Evolutionary conservation across 2,797 vertebrate species (phyloP).

Genomic region (Philypnodon macrostomus): DNA sequence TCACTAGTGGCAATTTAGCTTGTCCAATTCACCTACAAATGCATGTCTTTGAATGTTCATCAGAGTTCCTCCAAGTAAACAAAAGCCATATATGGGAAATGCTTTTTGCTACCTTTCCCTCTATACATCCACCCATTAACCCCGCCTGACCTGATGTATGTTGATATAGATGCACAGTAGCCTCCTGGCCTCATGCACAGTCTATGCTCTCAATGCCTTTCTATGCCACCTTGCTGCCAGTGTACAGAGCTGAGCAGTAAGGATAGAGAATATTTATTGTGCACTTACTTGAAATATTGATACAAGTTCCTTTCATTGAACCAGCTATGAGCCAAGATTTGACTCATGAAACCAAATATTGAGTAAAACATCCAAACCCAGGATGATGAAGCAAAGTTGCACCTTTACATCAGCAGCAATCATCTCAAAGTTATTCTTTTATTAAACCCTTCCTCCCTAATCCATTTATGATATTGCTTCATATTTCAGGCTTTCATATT

Average conservation of each 20-base stretch:
- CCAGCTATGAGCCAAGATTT: not conserved
- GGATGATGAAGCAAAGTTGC: slow-evolving; percentile 4
- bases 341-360: slow-evolving; percentile 3
- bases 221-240: slow-evolving; percentile 50
- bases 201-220: not conserved
- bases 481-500: not conserved
- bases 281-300: slow-evolving; percentile 7
- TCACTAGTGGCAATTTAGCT: no score
- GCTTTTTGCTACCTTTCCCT: no score
- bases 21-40: no score
- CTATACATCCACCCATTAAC: no score
- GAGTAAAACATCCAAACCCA: not conserved
- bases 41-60: no score
- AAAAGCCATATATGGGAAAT: no score
- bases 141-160: not conserved
- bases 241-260: slow-evolving; percentile 75
- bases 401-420: slow-evolving; percentile 2
- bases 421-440: slow-evolving; percentile 2
- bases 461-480: not conserved
- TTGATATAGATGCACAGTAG: not conserved
- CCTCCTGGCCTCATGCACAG: not conserved
- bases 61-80: no score
- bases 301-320: slow-evolving; percentile 4
- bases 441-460: not conserved
- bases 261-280: slow-evolving; percentile 63